phyloP scores from a whole-genome alignment of 2,113 vertebrate genomes.

The Heterotilapia buettikoferi region DNA sequence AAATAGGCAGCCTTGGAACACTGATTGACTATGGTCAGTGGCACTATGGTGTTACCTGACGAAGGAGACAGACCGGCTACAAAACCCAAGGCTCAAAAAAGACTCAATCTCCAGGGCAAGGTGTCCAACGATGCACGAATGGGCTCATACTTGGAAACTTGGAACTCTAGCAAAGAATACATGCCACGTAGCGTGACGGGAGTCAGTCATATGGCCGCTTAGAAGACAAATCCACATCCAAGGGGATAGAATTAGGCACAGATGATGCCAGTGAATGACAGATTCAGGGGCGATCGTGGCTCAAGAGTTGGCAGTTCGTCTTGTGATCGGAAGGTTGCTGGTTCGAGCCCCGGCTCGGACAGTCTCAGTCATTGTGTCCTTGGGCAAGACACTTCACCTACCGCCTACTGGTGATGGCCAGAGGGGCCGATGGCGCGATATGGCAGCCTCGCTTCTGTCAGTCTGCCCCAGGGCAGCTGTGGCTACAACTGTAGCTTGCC shows the following conservation, averaged over 20 bases:
- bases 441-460: not conserved
- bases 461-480: rapidly evolving
- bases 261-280: not conserved
- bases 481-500: not conserved
- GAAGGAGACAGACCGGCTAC: not conserved
- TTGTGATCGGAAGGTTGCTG: not conserved
- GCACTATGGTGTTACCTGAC: not conserved
- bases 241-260: not conserved
- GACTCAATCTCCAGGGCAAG: not conserved
- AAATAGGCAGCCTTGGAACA: not conserved
- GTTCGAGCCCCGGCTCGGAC: rapidly evolving
- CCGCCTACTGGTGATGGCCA: rapidly evolving
- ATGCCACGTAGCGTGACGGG: not conserved
- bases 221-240: not conserved
- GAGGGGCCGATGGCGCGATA: rapidly evolving
- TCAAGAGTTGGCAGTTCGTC: not conserved
- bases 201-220: not conserved
- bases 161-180: not conserved
- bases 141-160: not conserved
- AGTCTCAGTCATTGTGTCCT: not conserved
- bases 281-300: not conserved
- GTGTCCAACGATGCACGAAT: not conserved
- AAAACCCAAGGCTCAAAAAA: not conserved
- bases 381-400: not conserved
- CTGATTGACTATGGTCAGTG: not conserved